Percentiles rank a stretch among this genome's conserved stretches.
Evolutionary conservation across 1,140 invertebrate species (phyloP).

Genomic region (Condylostylus longicornis): DNA sequence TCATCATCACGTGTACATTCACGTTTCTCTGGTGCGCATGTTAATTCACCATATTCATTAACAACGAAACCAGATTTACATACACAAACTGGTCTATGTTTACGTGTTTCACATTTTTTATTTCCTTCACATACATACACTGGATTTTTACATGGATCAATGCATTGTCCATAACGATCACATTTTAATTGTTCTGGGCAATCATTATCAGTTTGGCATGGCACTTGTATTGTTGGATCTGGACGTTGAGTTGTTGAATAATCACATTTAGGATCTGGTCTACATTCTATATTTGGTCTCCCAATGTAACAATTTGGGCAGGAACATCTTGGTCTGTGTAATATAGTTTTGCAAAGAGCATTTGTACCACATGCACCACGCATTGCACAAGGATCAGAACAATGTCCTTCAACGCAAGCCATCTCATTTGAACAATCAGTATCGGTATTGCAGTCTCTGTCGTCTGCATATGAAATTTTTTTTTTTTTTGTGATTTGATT

Average conservation of each 20-base stretch:
- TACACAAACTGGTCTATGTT: constrained; percentile 69
- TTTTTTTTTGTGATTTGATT: no score
- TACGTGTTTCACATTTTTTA: constrained; percentile 74
- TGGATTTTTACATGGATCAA: constrained; percentile 54
- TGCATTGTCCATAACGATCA: constrained; percentile 52
- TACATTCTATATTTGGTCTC: constrained; percentile 57
- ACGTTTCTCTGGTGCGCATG: constrained; percentile 59
- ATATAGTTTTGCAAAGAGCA: constrained; percentile 67
- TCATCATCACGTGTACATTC: constrained; percentile 69
- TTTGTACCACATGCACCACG: constrained; percentile 76
- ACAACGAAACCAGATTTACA: constrained; percentile 77
- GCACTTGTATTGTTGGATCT: constrained; percentile 33
- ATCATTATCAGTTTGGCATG: constrained; percentile 49
- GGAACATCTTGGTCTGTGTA: constrained; percentile 68
- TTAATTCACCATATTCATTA: constrained; percentile 66
- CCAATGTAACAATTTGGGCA: constrained; percentile 78
- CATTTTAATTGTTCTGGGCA: constrained; percentile 65
- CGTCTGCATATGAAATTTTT: constrained; percentile 56
- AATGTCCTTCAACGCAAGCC: constrained; percentile 73
- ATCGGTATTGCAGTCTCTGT: constrained; percentile 72
- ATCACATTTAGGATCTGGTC: constrained; percentile 56
- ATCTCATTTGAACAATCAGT: constrained; percentile 79
- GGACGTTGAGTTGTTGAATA: constrained; percentile 35
- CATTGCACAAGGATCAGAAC: constrained; percentile 76
- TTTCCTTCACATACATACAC: constrained; percentile 54